Percentiles rank a stretch among this genome's conserved stretches.
These are phyloP conservation scores for Sminthurinus signatus DNA, from an alignment of 1,140 invertebrate species.

Conservation along the genomic window DNA sequence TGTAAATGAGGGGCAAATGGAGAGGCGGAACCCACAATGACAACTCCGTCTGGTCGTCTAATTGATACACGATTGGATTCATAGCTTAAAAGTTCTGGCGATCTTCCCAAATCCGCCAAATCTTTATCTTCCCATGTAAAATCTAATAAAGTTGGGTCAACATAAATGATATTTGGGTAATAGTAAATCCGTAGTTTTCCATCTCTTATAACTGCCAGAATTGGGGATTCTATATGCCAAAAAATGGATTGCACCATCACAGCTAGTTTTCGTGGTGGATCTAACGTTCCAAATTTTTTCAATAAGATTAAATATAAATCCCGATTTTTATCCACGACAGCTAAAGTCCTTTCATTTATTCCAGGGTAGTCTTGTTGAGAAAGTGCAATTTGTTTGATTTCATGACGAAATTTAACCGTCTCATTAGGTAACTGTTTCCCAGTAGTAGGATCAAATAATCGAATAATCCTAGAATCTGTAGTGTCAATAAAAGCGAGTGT, in stretches of 20 bases:
- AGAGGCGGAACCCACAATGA: constrained; percentile 57
- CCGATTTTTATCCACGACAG: constrained; percentile 72
- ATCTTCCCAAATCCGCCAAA: constrained; percentile 70
- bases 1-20: constrained; percentile 62
- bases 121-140: constrained; percentile 60
- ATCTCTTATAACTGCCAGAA: constrained; percentile 76
- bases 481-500: constrained; percentile 75
- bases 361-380: constrained; percentile 30
- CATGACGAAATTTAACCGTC: constrained; percentile 22
- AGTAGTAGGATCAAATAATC: constrained; percentile 74
- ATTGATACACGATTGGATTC: constrained; percentile 70
- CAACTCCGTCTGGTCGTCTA: constrained; percentile 61
- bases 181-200: constrained; percentile 76
- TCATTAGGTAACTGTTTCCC: constrained; percentile 62
- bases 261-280: constrained; percentile 22
- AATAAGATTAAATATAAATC: constrained; percentile 66
- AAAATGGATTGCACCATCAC: constrained; percentile 67
- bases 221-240: constrained; percentile 78
- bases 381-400: constrained; percentile 29
- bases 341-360: constrained; percentile 61
- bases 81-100: constrained; percentile 68
- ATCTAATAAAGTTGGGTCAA: constrained; percentile 64
- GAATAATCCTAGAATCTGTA: constrained; percentile 55
- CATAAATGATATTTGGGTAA: constrained; percentile 66
- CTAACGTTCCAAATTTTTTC: constrained; percentile 24